Base-by-base conservation (phyloP, 92 coral and sea anemone genomes). In the Umimayanthus kanabou region DNA sequence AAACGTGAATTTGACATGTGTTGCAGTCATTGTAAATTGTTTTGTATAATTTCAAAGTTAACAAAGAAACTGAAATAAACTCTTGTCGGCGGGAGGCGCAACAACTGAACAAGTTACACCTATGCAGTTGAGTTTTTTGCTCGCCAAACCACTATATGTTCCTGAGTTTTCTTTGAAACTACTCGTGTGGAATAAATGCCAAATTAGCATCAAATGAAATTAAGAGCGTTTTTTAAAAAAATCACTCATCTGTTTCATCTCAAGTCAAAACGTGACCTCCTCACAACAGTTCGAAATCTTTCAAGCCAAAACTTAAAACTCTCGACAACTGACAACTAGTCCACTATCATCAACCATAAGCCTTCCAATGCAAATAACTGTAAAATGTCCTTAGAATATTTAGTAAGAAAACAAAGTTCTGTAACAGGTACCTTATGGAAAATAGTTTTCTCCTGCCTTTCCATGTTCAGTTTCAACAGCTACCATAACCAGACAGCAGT, bases 161-260 rank as follows among this genome's bases (percentile, higher is more conserved):
- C 55, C 25, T 39, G 40, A 39, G 18, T 43, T n/a, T 25, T 43
- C n/a, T 25, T 42, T 69, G 22, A 42, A 83, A 83, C 70, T 50
- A 18, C 45, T 49, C 15, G 14, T 28, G 30, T 42, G 14, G 40
- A 30, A 8, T 71, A 80, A 80, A 77, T 47, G 18, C 23, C 33
- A 3, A 25, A 25, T 47, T 10, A 9, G 72, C 37, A 76, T 29
- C 9, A 30, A 11, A 25, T 6, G 20, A 40, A 55, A 40, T 15
- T 18, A 26, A 33, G 29, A 67, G 13, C 30, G 23, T 29, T 15
- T 53, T 53, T 13, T 69, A 33, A 72, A 72, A 30, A 55, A 79
- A 79, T 33, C 82, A 25, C 67, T 79, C 82, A 26, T 79, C 66
- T 53, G 82, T 80, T 30, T 57, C 47, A 18, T 61, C 69, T 61